Evolutionary conservation across 2,113 vertebrate genomes (phyloP), one percentile per base, ranked within the genome.

Genomic region (Heloderma charlesbogerti): DNA sequence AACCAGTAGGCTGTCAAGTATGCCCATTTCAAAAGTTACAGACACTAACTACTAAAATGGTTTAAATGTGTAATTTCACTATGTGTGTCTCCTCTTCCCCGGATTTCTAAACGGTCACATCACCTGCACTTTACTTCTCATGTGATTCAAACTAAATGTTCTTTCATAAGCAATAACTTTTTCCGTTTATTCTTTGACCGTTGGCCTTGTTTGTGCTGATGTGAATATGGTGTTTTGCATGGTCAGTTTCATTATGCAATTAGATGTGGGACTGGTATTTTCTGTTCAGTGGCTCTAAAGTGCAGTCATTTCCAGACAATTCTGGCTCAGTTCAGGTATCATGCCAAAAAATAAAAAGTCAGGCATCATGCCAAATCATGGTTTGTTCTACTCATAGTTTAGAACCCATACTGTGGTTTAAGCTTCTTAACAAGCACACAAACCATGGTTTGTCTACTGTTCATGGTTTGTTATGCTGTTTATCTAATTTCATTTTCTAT

Each of bases 261-360:
- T 89, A 40, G 74, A 89, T 84, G 77, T 81, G 75, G 80, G 77
- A 89, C 92, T 93, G 92, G 87, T 88, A 80, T 92, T 95, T 95
- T 93, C 84, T 87, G 60, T 84, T 82, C 71, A 94, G 74, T 80
- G 88, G 51, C 20, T 51, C 6, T 88, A 40, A 77, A 74, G 45
- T 72, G 89, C 45, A 79, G 82, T 89, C 69, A 51, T 88, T 94
- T 87, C 93, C 85, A 89, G 83, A 94, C 81, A 67, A 84, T 18
- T n/a, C 45, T 37, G 25, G 81, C 54, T 83, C 60, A 45, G 43
- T 63, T 25, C 69, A 69, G 29, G 10, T 40, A 79, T 88, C 22
- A 63, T 69, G 63, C 6, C 20, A n/a, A 63, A 82, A 71, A 37
- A 81, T 29, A 54, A 69, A 88, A 37, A 86, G 54, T 34, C 29